phyloP scores from a whole-genome alignment of 2,888 invertebrate genomes.

The Cheiracanthium punctorium region DNA sequence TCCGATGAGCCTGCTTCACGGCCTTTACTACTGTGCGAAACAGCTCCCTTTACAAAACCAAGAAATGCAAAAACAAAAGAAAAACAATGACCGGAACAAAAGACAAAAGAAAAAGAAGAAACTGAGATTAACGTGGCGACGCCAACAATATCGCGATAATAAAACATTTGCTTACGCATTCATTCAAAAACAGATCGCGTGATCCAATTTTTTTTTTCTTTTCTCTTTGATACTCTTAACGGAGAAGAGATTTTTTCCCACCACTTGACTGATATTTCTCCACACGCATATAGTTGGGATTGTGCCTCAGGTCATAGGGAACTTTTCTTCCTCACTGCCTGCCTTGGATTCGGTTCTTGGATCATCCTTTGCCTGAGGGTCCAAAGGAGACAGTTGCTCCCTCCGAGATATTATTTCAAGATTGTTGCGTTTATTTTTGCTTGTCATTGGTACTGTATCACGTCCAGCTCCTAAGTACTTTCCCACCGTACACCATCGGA shows the following conservation, averaged over 20 bases:
- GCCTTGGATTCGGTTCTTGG: conserved; percentile 22
- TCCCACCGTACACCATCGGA: conserved; percentile 26
- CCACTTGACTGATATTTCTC: conserved; percentile 43
- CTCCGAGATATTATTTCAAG: conserved; percentile 14
- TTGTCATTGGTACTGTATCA: conserved; percentile 51
- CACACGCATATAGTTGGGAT: conserved; percentile 31
- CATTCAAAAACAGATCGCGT: conserved; percentile 57
- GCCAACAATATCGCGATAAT: conserved; percentile 23
- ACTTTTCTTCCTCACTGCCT: conserved; percentile 31
- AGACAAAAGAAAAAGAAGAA: not conserved
- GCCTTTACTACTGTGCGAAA: not conserved
- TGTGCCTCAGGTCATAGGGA: conserved; percentile 59
- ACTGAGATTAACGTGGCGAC: conserved; percentile 9
- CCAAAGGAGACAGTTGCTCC: conserved; percentile 40
- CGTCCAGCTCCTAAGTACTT: conserved; percentile 37
- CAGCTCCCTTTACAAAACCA: not conserved
- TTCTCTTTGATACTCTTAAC: conserved; percentile 22
- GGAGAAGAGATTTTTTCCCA: conserved; percentile 45
- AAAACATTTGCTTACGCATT: conserved; percentile 53
- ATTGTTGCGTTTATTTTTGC: conserved; percentile 25
- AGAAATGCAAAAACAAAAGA: not conserved
- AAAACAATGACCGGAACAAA: not conserved
- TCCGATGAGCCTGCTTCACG: not conserved
- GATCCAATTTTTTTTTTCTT: conserved; percentile 45
- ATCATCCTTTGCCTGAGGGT: conserved; percentile 28